Conservation (phyloP, 2,888 invertebrate species). For the Steinernema hermaphroditum region DNA sequence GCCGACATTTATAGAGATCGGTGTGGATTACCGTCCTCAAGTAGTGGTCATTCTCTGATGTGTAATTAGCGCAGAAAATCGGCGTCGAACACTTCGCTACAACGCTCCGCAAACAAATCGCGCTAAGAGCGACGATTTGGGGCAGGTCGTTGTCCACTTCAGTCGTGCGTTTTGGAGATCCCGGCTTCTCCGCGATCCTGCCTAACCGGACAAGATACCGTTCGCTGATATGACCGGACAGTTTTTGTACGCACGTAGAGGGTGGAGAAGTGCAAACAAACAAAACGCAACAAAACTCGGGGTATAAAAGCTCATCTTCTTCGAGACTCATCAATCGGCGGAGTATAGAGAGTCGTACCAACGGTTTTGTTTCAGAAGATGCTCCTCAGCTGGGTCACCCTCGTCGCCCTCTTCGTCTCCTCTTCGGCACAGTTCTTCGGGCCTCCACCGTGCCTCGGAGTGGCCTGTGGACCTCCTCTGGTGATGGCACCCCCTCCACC, state of each 20-base stretch:
- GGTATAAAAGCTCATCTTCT: too few species aligned
- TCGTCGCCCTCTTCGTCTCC: neutral
- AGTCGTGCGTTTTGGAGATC: neutral
- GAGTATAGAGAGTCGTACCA: too few species aligned
- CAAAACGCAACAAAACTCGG: constrained; percentile 10
- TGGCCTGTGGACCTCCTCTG: neutral
- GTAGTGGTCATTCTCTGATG: constrained; percentile 10
- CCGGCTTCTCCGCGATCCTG: neutral
- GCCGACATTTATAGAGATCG: constrained; percentile 4
- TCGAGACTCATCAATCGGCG: too few species aligned
- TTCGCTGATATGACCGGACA: too few species aligned
- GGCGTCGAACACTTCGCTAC: too few species aligned
- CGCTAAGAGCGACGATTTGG: neutral
- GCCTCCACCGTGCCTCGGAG: neutral
- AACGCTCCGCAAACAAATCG: constrained; percentile 10
- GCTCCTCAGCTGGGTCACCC: neutral
- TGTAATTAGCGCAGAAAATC: constrained; percentile 6
- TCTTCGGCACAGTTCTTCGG: neutral
- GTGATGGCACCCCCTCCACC: neutral
- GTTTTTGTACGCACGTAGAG: too few species aligned
- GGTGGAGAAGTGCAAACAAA: neutral
- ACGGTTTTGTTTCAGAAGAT: too few species aligned
- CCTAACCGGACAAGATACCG: neutral
- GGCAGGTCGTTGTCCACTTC: neutral
- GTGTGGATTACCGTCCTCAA: neutral